Evolutionary conservation across 2,888 invertebrate species (phyloP), one percentile per base, ranked within the genome.

Genomic region (Drosophila barbarae): DNA sequence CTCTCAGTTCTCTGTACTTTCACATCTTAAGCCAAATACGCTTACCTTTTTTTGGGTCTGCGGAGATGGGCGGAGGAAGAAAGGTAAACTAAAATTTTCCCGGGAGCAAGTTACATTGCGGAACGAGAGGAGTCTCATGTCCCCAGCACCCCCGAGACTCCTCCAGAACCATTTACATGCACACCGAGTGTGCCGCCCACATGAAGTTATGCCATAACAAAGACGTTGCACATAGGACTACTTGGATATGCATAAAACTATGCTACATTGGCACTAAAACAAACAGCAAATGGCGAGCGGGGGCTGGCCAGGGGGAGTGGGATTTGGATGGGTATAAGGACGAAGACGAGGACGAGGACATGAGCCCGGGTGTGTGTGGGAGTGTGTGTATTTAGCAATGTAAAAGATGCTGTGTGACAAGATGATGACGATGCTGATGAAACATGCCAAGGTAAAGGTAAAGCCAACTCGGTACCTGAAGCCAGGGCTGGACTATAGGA

Each of bases 251-350:
- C 72, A 84, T 76, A 85, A 84, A 80, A 85, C 85, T 84, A 85
- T 81, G 84, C 76, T 85, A 81, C 81, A 85, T 81, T 85, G 81
- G 74, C 86, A 85, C 82, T 81, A 81, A 85, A 85, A 81, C 82
- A 81, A 81, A 85, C 81, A 85, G 81, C 66, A 73, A 69, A 79
- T 59, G 51, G 53, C 56, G 47, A 69, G 23, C 23, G 67, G 50
- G 59, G 64, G 70, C 67, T 69, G 65, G 28, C 2, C 42, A 28
- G 28, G 18, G 60, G 72, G 69, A 60, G 46, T 53, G 35, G 47
- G 44, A 65, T 69, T 60, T 44, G 28, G 10, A 32, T 32, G 44
- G 39, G 26, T 8, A 36, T 32, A 38, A 44, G 54, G 70, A 66
- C 59, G 53, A 5, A 21, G 21, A 61, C 28, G 15, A 23, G 53